Evolutionary conservation across 1,140 invertebrate genomes (phyloP).

Genomic region (Trypoxylus dichotomus): DNA sequence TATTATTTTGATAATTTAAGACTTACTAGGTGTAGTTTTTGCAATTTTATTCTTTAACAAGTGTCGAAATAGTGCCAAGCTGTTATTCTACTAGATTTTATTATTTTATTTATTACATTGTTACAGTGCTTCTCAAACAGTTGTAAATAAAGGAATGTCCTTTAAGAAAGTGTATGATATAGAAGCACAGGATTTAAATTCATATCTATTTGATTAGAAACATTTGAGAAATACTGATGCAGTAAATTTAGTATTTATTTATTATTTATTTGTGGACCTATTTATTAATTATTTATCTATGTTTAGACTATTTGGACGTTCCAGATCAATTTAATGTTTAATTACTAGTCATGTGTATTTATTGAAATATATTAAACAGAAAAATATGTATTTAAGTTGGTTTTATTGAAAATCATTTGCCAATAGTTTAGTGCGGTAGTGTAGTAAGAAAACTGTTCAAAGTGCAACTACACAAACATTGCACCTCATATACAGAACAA

Average conservation of each 20-base stretch:
- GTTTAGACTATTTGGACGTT: not conserved
- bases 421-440: no score
- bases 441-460: no score
- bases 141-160: not conserved
- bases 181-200: not conserved
- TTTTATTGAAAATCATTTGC: not conserved
- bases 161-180: not conserved
- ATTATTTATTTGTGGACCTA: not conserved
- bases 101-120: not conserved
- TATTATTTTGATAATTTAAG: not conserved
- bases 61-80: slow-evolving; percentile 11
- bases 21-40: not conserved
- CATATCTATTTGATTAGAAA: not conserved
- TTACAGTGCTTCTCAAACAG: slow-evolving; percentile 1
- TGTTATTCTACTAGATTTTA: not conserved
- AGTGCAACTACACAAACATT: no score
- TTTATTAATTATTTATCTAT: not conserved
- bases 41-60: not conserved
- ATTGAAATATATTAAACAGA: not conserved
- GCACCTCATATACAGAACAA: no score
- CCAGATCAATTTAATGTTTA: no score
- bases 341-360: slow-evolving; percentile 11
- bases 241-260: no score
- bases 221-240: not conserved
- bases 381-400: not conserved